Base-by-base conservation (phyloP, 2,888 invertebrate genomes). In the Eilema griseolum region DNA sequence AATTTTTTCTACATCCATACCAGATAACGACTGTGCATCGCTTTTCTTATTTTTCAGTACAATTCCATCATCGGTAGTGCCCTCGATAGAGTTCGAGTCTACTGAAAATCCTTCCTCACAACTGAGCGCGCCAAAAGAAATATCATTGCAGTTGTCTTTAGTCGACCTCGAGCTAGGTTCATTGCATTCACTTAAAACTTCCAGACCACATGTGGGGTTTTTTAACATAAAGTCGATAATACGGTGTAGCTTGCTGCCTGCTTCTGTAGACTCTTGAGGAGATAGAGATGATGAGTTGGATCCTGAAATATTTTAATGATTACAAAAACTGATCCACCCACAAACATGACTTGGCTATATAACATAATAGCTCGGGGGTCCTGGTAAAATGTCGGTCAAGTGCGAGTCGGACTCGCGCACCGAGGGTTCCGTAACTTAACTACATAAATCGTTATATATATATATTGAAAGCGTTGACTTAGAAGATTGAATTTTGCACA, bases 241-340 rank as follows among this genome's bases (percentile, higher is more conserved):
- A 63, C 73, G 76, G 73, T 91, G 91, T 59, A 92, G 79, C 68
- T 86, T 87, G 70, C 79, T 88, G 61, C 90, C 92, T 46, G 91
- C 78, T 67, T 82, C 78, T 24, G 83, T 79, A 20, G 90, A 88
- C 76, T 88, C 89, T 71, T 89, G 88, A 20, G 76, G 78, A 24
- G 72, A 64, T 12, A 85, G 84, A 5, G 86, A 84, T 67, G 90
- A 88, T 28, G 87, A 73, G 31, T 84, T 63, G 33, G 91, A 90
- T 11, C 70, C 92, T 92, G 77, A 12, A 82, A 76, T 73, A 24
- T 37, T 24, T 14, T 8, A 64, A 24, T 5, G 31, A 28, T 31
- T 28, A 28, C 24, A 46, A n/a, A 41, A n/a, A 52, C 1, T n/a
- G 10, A n/a, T n/a, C 1, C 2, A 52, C 8, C 20, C 8, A n/a